Conservation (phyloP, 1,140 invertebrate genomes). For the Stegodyphus mimosarum region DNA sequence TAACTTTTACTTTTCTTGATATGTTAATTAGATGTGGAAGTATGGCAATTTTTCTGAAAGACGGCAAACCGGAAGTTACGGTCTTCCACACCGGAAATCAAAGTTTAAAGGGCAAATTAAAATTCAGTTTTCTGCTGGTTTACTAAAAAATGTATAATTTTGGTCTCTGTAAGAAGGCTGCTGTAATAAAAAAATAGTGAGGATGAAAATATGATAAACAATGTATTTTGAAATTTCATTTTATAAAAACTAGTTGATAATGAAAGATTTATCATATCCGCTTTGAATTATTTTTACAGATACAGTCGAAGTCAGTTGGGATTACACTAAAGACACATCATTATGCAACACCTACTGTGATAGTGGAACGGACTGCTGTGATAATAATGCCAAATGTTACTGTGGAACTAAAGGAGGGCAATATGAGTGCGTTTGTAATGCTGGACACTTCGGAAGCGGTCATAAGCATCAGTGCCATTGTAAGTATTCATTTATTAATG, state of each 20-base stretch:
- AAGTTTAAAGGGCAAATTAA: too few species aligned
- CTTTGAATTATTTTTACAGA: conserved; percentile 5
- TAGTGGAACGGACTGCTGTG: conserved; percentile 21
- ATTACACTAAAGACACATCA: conserved; percentile 3
- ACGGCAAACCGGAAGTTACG: too few species aligned
- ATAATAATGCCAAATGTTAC: conserved; percentile 39
- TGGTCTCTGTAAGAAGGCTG: too few species aligned
- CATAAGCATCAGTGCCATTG: neutral
- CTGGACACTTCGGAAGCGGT: conserved; percentile 25
- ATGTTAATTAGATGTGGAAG: neutral
- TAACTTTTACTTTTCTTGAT: too few species aligned
- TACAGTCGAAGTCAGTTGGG: conserved; percentile 21
- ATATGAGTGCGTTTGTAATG: conserved; percentile 45
- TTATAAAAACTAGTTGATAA: too few species aligned
- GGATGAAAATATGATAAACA: too few species aligned
- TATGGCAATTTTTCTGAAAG: neutral
- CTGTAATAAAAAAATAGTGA: too few species aligned
- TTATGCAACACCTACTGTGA: conserved; percentile 29
- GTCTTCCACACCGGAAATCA: too few species aligned
- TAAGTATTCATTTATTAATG: neutral
- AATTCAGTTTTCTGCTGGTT: too few species aligned
- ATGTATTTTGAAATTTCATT: too few species aligned
- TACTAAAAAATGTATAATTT: too few species aligned
- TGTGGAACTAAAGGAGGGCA: conserved; percentile 40
- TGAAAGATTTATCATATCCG: too few species aligned